Conservation (phyloP, 1,140 invertebrate genomes). For the Saxidomus purpurata region DNA sequence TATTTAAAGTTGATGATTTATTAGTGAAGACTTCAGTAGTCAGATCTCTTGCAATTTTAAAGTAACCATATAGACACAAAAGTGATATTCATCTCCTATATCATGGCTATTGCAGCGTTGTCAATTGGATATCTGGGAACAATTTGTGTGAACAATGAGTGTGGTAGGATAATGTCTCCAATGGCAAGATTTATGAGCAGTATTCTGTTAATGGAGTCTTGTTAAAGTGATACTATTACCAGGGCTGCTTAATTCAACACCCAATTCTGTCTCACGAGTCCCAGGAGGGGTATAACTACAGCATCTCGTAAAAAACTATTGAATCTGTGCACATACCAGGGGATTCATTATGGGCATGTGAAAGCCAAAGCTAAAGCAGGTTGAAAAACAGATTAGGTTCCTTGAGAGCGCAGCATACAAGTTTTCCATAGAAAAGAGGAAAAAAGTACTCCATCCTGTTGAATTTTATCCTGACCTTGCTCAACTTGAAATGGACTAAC, state of each 20-base stretch:
- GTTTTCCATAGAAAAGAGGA: background rate
- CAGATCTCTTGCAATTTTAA: background rate
- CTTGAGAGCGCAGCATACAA: background rate
- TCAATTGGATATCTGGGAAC: background rate
- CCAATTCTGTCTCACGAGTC: conserved; percentile 4
- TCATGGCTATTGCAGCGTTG: background rate
- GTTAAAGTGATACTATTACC: conserved; percentile 24
- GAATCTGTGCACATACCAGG: conserved; percentile 12
- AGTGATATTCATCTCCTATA: conserved; percentile 16
- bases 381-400: too few relatives aligned
- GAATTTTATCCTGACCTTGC: too few relatives aligned
- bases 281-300: background rate
- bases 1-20: too few relatives aligned
- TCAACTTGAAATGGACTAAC: too few relatives aligned
- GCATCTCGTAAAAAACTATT: conserved; percentile 10
- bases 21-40: too few relatives aligned
- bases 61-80: background rate
- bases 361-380: background rate
- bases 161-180: background rate
- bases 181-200: background rate
- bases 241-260: conserved; percentile 16
- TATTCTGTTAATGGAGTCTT: conserved; percentile 16
- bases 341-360: background rate
- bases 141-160: conserved; percentile 14
- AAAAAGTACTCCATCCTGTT: too few relatives aligned